Conservation (phyloP, 2,888 invertebrate species). For the Operophtera brumata region DNA sequence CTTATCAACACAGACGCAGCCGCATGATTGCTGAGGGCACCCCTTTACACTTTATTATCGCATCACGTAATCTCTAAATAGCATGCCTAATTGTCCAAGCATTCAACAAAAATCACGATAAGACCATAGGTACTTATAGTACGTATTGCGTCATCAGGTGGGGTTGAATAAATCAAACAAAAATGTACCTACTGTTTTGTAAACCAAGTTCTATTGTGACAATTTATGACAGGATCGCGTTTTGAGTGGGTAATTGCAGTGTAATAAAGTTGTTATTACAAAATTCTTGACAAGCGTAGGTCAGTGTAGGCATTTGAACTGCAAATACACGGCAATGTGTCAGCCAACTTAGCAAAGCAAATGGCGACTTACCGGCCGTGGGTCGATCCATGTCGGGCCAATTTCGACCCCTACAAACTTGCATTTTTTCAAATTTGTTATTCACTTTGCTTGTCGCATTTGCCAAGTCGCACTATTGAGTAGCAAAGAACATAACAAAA, state of each 20-base stretch:
- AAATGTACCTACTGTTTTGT: constrained; percentile 24
- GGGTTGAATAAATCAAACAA: constrained; percentile 33
- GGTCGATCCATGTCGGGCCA: no score
- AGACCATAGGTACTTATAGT: constrained; percentile 14
- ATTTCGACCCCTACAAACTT: no score
- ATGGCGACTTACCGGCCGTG: no score
- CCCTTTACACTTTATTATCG: not conserved
- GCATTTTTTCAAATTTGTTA: no score
- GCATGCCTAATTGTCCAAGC: constrained; percentile 22
- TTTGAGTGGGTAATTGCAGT: constrained; percentile 29
- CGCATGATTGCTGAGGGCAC: no score
- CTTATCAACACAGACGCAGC: no score
- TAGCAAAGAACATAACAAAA: no score
- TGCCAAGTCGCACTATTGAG: no score
- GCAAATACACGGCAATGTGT: no score
- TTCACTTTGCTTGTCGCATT: no score
- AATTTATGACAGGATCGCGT: constrained; percentile 30
- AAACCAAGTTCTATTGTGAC: constrained; percentile 17
- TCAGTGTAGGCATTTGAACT: constrained; percentile 12
- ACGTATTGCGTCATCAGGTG: constrained; percentile 26
- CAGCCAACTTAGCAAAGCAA: no score
- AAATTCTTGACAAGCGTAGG: constrained; percentile 29
- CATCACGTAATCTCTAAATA: constrained; percentile 22
- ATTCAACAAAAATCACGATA: constrained; percentile 29
- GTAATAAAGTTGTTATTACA: constrained; percentile 38